Evolutionary conservation across 2,888 invertebrate species (phyloP).

Genomic region (Antheraea yamamai): DNA sequence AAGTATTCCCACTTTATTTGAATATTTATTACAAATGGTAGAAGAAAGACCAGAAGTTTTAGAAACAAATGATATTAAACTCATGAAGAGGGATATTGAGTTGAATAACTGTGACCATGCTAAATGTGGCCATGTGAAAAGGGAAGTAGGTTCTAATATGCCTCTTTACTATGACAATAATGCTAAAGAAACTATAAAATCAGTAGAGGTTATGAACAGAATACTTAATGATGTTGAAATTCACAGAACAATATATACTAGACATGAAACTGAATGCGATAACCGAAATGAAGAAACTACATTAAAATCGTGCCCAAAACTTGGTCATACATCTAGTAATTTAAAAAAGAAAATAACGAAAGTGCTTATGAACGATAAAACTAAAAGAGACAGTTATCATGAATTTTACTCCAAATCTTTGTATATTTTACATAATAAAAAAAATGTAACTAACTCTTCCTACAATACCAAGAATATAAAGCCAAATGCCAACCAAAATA

Average conservation of each 20-base stretch:
- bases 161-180: not conserved
- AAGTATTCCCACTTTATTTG: slow-evolving; percentile 55
- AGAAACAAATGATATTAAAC: slow-evolving; percentile 50
- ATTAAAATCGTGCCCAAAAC: not conserved
- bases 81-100: slow-evolving; percentile 35
- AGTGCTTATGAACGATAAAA: not conserved
- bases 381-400: not conserved
- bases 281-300: not conserved
- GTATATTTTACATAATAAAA: not conserved
- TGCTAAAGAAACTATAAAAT: not conserved
- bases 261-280: not conserved
- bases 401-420: not conserved
- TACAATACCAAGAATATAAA: not conserved
- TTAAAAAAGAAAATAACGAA: not conserved
- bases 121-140: slow-evolving; percentile 17
- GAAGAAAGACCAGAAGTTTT: slow-evolving; percentile 55
- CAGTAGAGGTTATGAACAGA: not conserved
- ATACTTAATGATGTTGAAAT: not conserved
- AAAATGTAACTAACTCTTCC: not conserved
- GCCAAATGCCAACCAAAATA: not conserved
- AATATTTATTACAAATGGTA: slow-evolving; percentile 51
- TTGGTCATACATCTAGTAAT: not conserved
- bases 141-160: not conserved
- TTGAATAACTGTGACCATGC: slow-evolving; percentile 16
- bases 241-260: not conserved